A percentile compares a stretch with the other conserved stretches of the same genome.
Evolutionary conservation across 2,797 vertebrate species (phyloP).

Genomic region (Pseudomugil tenellus): DNA sequence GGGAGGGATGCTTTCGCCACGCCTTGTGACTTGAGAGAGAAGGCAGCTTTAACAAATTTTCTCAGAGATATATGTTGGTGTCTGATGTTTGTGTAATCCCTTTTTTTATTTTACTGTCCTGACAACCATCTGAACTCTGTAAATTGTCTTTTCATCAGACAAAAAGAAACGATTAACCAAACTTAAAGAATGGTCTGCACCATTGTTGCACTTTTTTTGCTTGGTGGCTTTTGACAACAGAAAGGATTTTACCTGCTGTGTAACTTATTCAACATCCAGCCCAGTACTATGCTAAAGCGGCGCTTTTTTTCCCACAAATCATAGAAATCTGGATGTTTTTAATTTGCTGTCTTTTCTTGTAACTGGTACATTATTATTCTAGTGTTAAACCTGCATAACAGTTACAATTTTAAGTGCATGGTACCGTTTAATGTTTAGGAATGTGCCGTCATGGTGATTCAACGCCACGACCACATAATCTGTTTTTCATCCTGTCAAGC

Average conservation of each 20-base stretch:
- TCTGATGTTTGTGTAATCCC: constrained; percentile 77
- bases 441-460: constrained; percentile 69
- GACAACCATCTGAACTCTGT: constrained; percentile 76
- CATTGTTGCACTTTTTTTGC: constrained; percentile 87
- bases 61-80: constrained; percentile 79
- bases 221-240: constrained; percentile 81
- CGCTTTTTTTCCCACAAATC: constrained; percentile 66
- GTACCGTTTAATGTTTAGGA: constrained; percentile 75
- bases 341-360: constrained; percentile 65
- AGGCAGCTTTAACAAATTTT: constrained; percentile 85
- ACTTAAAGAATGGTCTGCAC: constrained; percentile 84
- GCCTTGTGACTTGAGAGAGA: constrained; percentile 82
- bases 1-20: constrained; percentile 63
- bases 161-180: constrained; percentile 80
- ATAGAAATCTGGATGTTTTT: constrained; percentile 66
- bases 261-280: constrained; percentile 85
- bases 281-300: constrained; percentile 76
- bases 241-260: constrained; percentile 83
- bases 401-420: constrained; percentile 76
- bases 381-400: constrained; percentile 65
- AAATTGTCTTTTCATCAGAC: constrained; percentile 72
- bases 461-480: constrained; percentile 57
- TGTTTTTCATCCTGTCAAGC: constrained; percentile 69
- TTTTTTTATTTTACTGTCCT: constrained; percentile 68
- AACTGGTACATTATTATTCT: constrained; percentile 70